These are phyloP conservation scores for Bos javanicus DNA, from an alignment of 2,113 vertebrate species.

Conservation along the genomic window DNA sequence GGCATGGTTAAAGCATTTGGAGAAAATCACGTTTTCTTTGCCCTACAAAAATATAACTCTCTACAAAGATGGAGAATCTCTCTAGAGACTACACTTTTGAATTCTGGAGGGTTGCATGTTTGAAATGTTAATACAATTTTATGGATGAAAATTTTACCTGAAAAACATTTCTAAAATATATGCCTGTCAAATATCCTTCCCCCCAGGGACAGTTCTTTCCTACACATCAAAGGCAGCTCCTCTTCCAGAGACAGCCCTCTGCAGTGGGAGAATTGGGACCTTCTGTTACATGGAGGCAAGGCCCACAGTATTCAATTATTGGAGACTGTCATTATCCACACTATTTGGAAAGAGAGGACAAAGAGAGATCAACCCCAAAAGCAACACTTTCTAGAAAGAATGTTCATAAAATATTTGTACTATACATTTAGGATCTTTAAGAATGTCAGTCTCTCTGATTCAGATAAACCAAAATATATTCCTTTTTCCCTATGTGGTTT, in stretches of 20 bases:
- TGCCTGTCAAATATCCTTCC: slow-evolving; percentile 29
- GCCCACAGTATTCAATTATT: neutral
- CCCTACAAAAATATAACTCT: slow-evolving; percentile 40
- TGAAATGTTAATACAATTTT: slow-evolving; percentile 71
- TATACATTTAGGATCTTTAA: neutral
- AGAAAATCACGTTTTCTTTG: slow-evolving; percentile 35
- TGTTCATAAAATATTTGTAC: slow-evolving; percentile 18
- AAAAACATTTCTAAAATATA: slow-evolving; percentile 59
- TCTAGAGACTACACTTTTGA: slow-evolving; percentile 28
- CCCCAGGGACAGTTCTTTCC: neutral
- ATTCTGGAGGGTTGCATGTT: slow-evolving; percentile 42
- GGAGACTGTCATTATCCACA: neutral
- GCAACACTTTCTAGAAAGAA: neutral
- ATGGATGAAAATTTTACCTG: slow-evolving; percentile 65
- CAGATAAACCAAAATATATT: neutral
- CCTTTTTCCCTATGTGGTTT: neutral
- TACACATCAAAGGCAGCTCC: slow-evolving; percentile 51
- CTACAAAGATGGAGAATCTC: slow-evolving; percentile 1
- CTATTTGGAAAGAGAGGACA: neutral
- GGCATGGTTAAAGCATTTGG: slow-evolving; percentile 17
- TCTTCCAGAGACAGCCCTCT: neutral
- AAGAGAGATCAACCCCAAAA: neutral
- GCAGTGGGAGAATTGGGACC: neutral
- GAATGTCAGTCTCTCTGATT: neutral
- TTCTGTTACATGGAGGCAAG: neutral